Evolutionary conservation across 2,113 vertebrate species (phyloP).

Genomic region (human (Homo sapiens)): GRCh38 chr3:113643501-113644000

Average conservation of each 20-base stretch:
- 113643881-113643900: too few relatives aligned
- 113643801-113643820: too few relatives aligned
- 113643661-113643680: neutral
- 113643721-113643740: too few relatives aligned
- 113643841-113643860: too few relatives aligned
- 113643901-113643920: too few relatives aligned
- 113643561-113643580: neutral
- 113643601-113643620: neutral
- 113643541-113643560: neutral
- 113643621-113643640: neutral
- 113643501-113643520: neutral
- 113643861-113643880: too few relatives aligned
- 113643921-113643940: too few relatives aligned
- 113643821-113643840: too few relatives aligned
- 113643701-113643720: neutral
- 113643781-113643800: too few relatives aligned
- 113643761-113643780: too few relatives aligned
- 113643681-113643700: neutral
- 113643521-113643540: neutral
- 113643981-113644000: neutral
- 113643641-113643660: neutral
- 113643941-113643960: too few relatives aligned
- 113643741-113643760: too few relatives aligned
- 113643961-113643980: neutral
- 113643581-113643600: neutral